A percentile compares a stretch with the other conserved stretches of the same genome.
These are phyloP conservation scores for Saimiri boliviensis DNA, from an alignment of 2,113 vertebrate genomes.

Conservation along the genomic window DNA sequence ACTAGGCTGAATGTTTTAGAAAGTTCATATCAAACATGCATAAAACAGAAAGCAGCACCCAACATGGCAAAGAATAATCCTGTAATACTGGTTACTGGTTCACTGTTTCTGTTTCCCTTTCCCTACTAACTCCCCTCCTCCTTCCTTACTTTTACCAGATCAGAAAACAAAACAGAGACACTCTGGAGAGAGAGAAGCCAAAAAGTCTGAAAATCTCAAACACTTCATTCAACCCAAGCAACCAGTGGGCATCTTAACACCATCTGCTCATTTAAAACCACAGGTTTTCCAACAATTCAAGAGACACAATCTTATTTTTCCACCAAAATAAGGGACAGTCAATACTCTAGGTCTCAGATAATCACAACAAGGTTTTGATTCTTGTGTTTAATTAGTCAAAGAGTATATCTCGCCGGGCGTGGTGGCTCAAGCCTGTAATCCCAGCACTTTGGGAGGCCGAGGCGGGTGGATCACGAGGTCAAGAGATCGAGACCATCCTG, in stretches of 20 bases:
- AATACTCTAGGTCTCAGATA: constrained; percentile 16
- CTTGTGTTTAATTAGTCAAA: constrained; percentile 49
- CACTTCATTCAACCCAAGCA: neutral
- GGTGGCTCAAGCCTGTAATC: no score
- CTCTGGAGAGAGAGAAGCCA: neutral
- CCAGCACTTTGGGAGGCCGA: no score
- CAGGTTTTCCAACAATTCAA: constrained; percentile 30
- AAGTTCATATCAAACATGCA: neutral
- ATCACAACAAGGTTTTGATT: neutral
- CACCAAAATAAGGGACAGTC: neutral
- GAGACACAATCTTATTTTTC: constrained; percentile 36
- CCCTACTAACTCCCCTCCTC: neutral
- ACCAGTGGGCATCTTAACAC: constrained; percentile 5
- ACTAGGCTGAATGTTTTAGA: neutral
- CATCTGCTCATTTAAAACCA: constrained; percentile 32
- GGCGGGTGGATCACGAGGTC: no score
- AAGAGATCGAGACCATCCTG: no score
- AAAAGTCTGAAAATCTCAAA: neutral
- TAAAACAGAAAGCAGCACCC: constrained; percentile 34
- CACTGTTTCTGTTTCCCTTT: constrained; percentile 26
- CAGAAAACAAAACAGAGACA: constrained; percentile 26
- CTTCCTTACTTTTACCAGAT: neutral
- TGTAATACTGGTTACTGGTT: neutral
- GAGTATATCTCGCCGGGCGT: neutral
- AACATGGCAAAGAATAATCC: neutral